These are phyloP conservation scores for Lucifuga dentata DNA, from an alignment of 2,113 vertebrate species.

Conservation along the genomic window DNA sequence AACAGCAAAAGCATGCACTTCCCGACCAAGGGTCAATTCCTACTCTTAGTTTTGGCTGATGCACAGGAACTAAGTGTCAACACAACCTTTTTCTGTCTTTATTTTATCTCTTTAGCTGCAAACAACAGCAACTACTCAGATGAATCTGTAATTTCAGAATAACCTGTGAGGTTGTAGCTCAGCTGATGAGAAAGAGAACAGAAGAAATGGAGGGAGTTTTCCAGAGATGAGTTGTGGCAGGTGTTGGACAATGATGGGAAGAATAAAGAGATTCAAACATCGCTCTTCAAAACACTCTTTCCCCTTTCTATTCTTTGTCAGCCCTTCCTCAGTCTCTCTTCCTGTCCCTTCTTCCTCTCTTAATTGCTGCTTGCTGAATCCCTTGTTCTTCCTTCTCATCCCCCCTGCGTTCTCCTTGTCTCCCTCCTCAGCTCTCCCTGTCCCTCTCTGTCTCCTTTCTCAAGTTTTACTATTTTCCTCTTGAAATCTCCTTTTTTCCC, in stretches of 20 bases:
- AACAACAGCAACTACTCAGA: slow-evolving; percentile 12
- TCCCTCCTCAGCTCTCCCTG: slow-evolving; percentile 45
- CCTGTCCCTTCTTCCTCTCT: slow-evolving; percentile 67
- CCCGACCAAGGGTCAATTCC: slow-evolving; percentile 39
- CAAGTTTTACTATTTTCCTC: slow-evolving; percentile 63
- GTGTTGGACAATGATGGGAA: slow-evolving; percentile 70
- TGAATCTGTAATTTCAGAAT: slow-evolving; percentile 37
- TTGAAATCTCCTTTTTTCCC: slow-evolving; percentile 34
- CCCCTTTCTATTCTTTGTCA: slow-evolving; percentile 66
- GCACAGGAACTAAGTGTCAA: slow-evolving; percentile 20
- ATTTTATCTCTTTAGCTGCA: slow-evolving; percentile 23
- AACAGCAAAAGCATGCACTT: slow-evolving; percentile 24
- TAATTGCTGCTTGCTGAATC: slow-evolving; percentile 77
- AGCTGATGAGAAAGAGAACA: no score
- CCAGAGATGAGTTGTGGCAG: slow-evolving; percentile 70
- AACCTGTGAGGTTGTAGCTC: slow-evolving; percentile 21
- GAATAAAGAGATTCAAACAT: slow-evolving; percentile 70
- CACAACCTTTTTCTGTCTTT: slow-evolving; percentile 22
- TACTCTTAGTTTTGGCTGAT: slow-evolving; percentile 46
- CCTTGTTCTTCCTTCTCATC: slow-evolving; percentile 76
- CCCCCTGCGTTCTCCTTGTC: slow-evolving; percentile 68
- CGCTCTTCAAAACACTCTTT: slow-evolving; percentile 68
- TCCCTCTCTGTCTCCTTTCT: slow-evolving; percentile 64
- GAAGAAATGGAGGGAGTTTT: slow-evolving; percentile 44
- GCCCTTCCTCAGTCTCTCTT: slow-evolving; percentile 68